A percentile compares a stretch with the other conserved stretches of the same genome.
These are phyloP conservation scores for Haliclona indistincta DNA, from an alignment of 37 sponge, comb jelly and placozoan species.

Conservation along the genomic window DNA sequence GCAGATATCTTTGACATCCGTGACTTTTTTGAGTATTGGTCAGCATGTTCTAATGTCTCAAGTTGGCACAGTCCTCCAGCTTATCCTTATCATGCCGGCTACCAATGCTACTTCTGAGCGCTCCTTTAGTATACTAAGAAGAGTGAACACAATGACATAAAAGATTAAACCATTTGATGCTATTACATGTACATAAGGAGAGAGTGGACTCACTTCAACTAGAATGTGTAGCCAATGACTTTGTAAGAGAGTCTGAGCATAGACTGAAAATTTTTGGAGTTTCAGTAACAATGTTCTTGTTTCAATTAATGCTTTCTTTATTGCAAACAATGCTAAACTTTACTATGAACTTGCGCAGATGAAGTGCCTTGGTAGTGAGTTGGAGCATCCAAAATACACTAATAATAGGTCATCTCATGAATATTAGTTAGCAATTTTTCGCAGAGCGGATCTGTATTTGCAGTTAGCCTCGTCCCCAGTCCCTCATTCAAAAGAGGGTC, in stretches of 20 bases:
- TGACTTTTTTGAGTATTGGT: conserved; percentile 9
- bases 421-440: too few species aligned
- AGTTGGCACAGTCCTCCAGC: conserved; percentile 26
- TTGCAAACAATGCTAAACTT: too few species aligned
- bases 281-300: too few species aligned
- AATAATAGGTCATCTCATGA: too few species aligned
- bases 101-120: conserved; percentile 65
- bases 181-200: conserved; percentile 59
- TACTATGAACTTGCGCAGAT: too few species aligned
- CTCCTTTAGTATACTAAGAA: conserved; percentile 44
- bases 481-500: too few species aligned
- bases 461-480: too few species aligned
- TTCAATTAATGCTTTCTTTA: too few species aligned
- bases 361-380: too few species aligned
- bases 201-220: conserved; percentile 24
- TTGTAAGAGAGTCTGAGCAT: conserved; percentile 26
- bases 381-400: too few species aligned
- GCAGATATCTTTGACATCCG: conserved; percentile 31
- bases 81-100: conserved; percentile 65
- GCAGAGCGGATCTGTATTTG: not conserved
- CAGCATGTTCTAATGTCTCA: conserved; percentile 21
- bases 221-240: conserved; percentile 14
- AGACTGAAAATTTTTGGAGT: conserved; percentile 39
- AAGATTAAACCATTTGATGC: conserved; percentile 55
- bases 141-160: conserved; percentile 62